Evolutionary conservation across 1,140 invertebrate species (phyloP), one percentile per base, ranked within the genome.

Genomic region (Zaprionus lachaisei): DNA sequence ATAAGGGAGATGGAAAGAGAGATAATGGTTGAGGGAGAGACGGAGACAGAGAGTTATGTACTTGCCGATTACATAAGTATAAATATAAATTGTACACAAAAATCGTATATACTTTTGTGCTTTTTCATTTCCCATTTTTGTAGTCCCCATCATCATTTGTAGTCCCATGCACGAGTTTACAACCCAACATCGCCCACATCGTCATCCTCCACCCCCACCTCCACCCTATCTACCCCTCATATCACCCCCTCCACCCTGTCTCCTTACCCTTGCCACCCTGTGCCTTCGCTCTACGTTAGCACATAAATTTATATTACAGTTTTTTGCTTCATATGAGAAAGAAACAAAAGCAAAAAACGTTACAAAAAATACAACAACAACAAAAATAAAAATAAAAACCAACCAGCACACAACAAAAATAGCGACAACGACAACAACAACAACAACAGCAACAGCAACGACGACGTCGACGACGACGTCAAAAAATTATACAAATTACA

Each of bases 401-500:
- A 64, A 63, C 34, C 69, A 72, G 55, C 68, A 47, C 56, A 77
- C 44, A 72, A 62, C 28, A 76, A 72, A 24, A 65, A 66, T 22
- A 58, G 58, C 26, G 12, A 47, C 41, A 51, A 51, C 47, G 37
- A 56, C 64, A 49, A 49, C 57, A 49, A 20, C 56, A 54, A 68
- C 44, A 28, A 26, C 20, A 20, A 20, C 20, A 44, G 57, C 34
- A 24, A 63, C 56, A 63, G 54, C 72, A 57, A 61, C 14, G 58
- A 49, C 72, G 55, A 41, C 67, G 65, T 41, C 70, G 66, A 75
- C 78, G 71, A 85, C 82, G 80, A 85, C 80, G 82, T 85, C 82
- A 86, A 82, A 86, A 86, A 86, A 86, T 86, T 86, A 82, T 86
- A 86, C 79, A 82, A 86, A 86, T 86, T 86, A 86, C 80, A 82